A percentile compares a stretch with the other conserved stretches of the same genome.
These are phyloP conservation scores for Rutilus rutilus DNA, from an alignment of 2,113 vertebrate genomes.

Conservation along the genomic window DNA sequence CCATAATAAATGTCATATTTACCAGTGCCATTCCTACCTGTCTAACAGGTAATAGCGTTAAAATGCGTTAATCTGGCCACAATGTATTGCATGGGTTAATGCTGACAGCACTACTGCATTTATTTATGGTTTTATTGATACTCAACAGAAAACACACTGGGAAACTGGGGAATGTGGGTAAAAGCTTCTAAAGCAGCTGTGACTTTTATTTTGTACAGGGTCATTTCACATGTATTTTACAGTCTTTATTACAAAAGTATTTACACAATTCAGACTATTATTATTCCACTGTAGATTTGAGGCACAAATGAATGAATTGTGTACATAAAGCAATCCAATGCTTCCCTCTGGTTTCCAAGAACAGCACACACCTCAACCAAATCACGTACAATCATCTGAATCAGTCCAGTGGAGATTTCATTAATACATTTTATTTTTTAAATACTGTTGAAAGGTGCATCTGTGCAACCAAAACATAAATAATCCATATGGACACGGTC, in stretches of 20 bases:
- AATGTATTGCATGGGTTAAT: no score
- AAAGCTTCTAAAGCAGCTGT: slow-evolving; percentile 48
- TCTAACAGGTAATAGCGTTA: no score
- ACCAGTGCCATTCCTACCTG: no score
- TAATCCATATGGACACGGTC: neutral
- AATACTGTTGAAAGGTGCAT: slow-evolving; percentile 56
- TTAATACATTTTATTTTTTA: neutral
- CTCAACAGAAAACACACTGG: neutral
- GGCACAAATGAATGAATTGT: slow-evolving; percentile 51
- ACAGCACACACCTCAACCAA: slow-evolving; percentile 7
- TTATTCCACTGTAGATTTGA: slow-evolving; percentile 48
- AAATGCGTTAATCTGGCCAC: no score
- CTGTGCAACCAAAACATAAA: slow-evolving; percentile 38
- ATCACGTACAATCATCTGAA: neutral
- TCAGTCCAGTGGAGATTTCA: neutral
- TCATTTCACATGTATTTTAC: slow-evolving; percentile 57
- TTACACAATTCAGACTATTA: slow-evolving; percentile 49
- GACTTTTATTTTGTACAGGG: slow-evolving; percentile 57
- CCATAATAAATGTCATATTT: no score
- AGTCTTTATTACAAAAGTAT: slow-evolving; percentile 61
- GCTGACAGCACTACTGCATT: no score
- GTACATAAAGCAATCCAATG: slow-evolving; percentile 49
- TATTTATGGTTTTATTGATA: neutral
- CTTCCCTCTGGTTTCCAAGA: slow-evolving; percentile 22
- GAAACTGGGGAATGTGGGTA: neutral